These are phyloP conservation scores for Tolypeutes matacus DNA, from an alignment of 2,797 vertebrate species.

Conservation along the genomic window DNA sequence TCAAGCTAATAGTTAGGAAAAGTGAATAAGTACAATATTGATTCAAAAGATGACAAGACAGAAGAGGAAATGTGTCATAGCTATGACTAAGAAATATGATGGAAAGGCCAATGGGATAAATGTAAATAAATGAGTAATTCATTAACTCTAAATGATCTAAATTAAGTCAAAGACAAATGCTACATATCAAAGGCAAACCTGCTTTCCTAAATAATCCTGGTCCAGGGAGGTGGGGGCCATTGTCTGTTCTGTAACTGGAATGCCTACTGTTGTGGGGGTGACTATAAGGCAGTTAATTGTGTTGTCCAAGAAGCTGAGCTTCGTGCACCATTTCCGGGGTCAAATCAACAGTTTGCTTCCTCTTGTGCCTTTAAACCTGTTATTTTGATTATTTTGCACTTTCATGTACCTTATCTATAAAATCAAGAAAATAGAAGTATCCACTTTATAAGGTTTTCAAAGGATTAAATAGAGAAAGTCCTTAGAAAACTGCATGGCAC, in stretches of 20 bases:
- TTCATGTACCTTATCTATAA: neutral
- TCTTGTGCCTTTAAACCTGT: neutral
- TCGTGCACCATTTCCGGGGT: neutral
- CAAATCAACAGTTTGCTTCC: neutral
- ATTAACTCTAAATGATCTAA: neutral
- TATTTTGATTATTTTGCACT: neutral
- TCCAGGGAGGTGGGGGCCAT: neutral
- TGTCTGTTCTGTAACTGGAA: neutral
- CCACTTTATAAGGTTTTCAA: neutral
- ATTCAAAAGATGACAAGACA: neutral
- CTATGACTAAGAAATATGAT: neutral
- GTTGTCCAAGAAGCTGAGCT: neutral
- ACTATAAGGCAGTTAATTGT: accelerated
- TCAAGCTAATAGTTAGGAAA: neutral
- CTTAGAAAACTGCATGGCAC: neutral
- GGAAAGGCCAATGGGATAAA: neutral
- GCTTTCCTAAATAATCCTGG: neutral
- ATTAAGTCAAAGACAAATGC: neutral
- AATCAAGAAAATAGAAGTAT: neutral
- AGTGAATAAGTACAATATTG: neutral
- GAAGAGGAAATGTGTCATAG: neutral
- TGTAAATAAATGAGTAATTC: neutral
- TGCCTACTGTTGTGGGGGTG: accelerated
- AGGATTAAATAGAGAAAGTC: neutral
- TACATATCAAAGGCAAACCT: neutral